A percentile compares a stretch with the other conserved stretches of the same genome.
phyloP scores from a whole-genome alignment of 2,113 vertebrate genomes.

The Tiliqua scincoides region DNA sequence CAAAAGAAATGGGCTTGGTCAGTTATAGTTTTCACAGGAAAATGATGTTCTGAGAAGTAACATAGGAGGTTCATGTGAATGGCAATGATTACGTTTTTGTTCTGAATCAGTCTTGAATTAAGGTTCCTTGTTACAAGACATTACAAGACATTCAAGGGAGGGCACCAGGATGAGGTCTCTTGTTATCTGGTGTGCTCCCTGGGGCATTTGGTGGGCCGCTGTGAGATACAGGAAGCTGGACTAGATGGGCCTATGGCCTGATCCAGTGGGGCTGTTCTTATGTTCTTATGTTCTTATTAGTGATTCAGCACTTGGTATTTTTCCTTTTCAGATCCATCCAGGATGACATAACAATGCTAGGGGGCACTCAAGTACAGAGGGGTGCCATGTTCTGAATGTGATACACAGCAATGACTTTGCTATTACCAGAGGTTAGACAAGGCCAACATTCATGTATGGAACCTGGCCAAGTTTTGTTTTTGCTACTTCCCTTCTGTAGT shows the following conservation, averaged over 20 bases:
- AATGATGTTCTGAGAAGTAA: constrained; percentile 15
- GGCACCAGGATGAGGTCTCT: no score
- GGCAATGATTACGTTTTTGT: constrained; percentile 18
- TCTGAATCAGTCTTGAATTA: constrained; percentile 33
- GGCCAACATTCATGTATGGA: neutral
- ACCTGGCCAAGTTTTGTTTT: neutral
- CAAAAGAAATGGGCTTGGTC: constrained; percentile 24
- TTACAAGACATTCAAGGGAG: no score
- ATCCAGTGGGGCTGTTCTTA: no score
- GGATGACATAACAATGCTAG: constrained; percentile 19
- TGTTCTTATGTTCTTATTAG: no score
- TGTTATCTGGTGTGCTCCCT: no score
- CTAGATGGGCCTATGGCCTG: no score
- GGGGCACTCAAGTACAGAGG: constrained; percentile 32
- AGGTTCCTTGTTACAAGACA: constrained; percentile 36
- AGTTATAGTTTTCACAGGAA: neutral
- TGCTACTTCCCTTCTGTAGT: neutral
- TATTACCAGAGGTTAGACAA: constrained; percentile 6
- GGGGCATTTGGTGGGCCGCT: no score
- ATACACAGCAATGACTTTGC: constrained; percentile 16
- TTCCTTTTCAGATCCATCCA: constrained; percentile 31
- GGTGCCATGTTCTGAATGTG: constrained; percentile 11
- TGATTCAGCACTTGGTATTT: constrained; percentile 63
- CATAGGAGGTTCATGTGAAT: constrained; percentile 28
- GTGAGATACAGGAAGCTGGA: no score